phyloP scores from a whole-genome alignment of 2,888 invertebrate species.

The Limnephilus marmoratus region DNA sequence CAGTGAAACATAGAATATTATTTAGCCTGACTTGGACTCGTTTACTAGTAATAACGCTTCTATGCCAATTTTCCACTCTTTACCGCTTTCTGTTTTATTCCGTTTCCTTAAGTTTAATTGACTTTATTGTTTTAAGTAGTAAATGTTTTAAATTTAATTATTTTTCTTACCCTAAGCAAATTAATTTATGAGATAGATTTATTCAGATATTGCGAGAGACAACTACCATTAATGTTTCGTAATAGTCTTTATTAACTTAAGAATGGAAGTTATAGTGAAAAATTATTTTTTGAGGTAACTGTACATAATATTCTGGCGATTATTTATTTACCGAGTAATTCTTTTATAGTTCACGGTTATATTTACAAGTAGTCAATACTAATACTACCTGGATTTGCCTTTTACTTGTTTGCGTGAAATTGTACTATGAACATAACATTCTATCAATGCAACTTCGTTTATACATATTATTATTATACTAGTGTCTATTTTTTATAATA shows the following conservation, averaged over 20 bases:
- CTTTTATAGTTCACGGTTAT: conserved; percentile 2
- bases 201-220: conserved; percentile 35
- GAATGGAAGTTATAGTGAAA: conserved; percentile 5
- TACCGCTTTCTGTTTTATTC: conserved; percentile 37
- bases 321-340: conserved; percentile 18
- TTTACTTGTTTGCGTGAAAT: neutral
- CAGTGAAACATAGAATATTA: conserved; percentile 6
- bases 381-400: neutral
- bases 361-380: neutral
- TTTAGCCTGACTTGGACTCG: conserved; percentile 47
- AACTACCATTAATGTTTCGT: conserved; percentile 7
- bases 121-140: conserved; percentile 55
- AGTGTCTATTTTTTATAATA: neutral
- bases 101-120: neutral
- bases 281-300: conserved; percentile 24
- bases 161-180: conserved; percentile 39
- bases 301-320: conserved; percentile 16
- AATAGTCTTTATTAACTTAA: conserved; percentile 1
- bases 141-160: conserved; percentile 40
- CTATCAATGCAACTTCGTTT: neutral
- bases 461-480: neutral
- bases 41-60: conserved; percentile 52
- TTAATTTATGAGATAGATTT: conserved; percentile 59
- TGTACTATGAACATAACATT: neutral
- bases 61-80: conserved; percentile 41